Percentiles rank a stretch among this genome's conserved stretches.
Conservation (phyloP, 2,113 vertebrate species). For the Lampris incognitus region DNA sequence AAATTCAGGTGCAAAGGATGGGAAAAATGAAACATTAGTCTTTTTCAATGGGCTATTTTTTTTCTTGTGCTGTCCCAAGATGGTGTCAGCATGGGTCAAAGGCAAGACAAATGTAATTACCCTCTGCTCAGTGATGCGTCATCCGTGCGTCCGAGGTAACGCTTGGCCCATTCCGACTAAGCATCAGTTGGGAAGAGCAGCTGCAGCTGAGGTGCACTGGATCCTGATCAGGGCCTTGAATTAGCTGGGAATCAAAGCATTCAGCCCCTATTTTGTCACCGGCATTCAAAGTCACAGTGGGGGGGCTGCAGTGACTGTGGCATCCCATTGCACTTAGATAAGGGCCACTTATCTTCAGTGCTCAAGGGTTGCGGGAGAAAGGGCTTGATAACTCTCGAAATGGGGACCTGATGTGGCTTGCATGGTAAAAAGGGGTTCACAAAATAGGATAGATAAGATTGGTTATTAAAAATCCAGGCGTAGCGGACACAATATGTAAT, state of each 20-base stretch:
- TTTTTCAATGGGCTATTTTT: conserved; percentile 26
- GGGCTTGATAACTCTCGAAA: conserved; percentile 74
- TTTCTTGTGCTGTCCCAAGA: conserved; percentile 33
- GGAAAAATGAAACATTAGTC: neutral
- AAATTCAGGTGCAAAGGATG: conserved; percentile 9
- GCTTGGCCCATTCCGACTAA: conserved; percentile 14
- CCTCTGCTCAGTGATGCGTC: conserved; percentile 47
- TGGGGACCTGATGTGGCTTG: conserved; percentile 69
- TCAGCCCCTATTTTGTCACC: conserved; percentile 61
- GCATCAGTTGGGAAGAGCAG: conserved; percentile 10
- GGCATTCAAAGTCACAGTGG: conserved; percentile 75
- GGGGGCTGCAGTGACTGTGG: conserved; percentile 59
- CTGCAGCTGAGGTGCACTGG: conserved; percentile 37
- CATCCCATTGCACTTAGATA: conserved; percentile 73
- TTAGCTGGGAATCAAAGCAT: conserved; percentile 55
- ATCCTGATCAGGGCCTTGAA: conserved; percentile 40
- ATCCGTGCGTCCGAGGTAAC: conserved; percentile 49
- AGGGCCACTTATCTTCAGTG: conserved; percentile 73
- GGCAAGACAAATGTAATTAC: conserved; percentile 69
- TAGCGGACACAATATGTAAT: conserved; percentile 65
- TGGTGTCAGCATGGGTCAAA: conserved; percentile 54
- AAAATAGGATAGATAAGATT: conserved; percentile 70
- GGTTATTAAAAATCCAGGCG: conserved; percentile 70
- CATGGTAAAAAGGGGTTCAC: conserved; percentile 64
- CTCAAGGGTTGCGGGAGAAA: conserved; percentile 71